Base-by-base conservation (phyloP, 2,797 vertebrate species). In the Periparus ater region DNA sequence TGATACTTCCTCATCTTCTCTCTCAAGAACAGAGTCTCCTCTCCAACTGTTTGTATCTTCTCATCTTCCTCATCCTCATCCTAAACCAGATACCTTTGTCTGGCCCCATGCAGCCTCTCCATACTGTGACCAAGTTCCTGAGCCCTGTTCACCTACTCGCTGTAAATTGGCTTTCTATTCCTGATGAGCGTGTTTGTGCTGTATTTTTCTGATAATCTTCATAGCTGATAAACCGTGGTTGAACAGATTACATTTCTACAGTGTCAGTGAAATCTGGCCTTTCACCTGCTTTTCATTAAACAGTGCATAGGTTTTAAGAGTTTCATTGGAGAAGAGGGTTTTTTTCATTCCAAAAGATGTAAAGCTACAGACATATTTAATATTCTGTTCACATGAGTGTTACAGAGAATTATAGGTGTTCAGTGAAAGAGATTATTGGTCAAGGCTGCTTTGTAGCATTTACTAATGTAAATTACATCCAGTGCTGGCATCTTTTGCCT, bases 1-100 rank as follows among this genome's bases (percentile, higher is more conserved):
- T 98, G 98, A 98, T 97, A 98, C 98, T 97, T 98, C 98, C 95
- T 97, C 98, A 97, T 98, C 98, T 95, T 98, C 99, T 97, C 97
- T 98, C 96, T 98, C 98, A 98, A 98, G 98, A 98, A 98, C 98
- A 93, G 98, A 99, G 54, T 98, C 98, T 98, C 98, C 98, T 97
- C 98, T 97, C 97, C 96, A 99, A 97, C 98, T 98, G 98, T 97
- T 96, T 98, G 97, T 98, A 94, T 98, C 98, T 98, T 96, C 98
- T 97, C 90, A 97, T 97, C 98, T 98, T 98, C 96, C 96, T 97
- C 98, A 97, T 96, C 92, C 97, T 97, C 97, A 96, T 97, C 96
- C 97, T 93, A 98, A 98, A 94, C 97, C 97, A 84, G 98, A 98
- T 71, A 98, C 87, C 93, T 97, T 97, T 98, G 97, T 98, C 98